A percentile compares a stretch with the other conserved stretches of the same genome.
Evolutionary conservation across 2,888 invertebrate species (phyloP).

Genomic region (Hydroisotoma schaefferi): DNA sequence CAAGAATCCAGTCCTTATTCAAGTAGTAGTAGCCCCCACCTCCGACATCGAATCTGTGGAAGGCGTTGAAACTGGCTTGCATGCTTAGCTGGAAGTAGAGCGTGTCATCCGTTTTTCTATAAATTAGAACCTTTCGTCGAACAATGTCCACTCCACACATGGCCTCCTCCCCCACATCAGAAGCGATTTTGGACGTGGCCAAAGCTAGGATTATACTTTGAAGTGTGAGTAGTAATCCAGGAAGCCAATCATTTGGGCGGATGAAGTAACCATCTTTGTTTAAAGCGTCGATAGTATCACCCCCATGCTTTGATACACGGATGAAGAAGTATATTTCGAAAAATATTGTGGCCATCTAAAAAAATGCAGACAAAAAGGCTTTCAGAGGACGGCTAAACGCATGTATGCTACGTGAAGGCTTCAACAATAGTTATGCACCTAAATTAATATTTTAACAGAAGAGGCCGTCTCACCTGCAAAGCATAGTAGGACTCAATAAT

Average conservation of each 20-base stretch:
- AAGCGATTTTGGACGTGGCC: background rate
- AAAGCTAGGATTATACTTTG: constrained; percentile 4
- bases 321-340: constrained; percentile 34
- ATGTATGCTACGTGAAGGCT: too few species aligned
- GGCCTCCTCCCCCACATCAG: constrained; percentile 21
- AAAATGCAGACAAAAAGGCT: too few species aligned
- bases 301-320: constrained; percentile 12
- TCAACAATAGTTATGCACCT: background rate
- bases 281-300: background rate
- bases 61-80: constrained; percentile 34
- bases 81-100: constrained; percentile 35
- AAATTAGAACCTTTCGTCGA: constrained; percentile 32
- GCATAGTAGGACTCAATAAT: constrained; percentile 25
- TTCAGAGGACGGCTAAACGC: too few species aligned
- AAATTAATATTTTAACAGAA: background rate
- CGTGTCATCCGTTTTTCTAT: constrained; percentile 35
- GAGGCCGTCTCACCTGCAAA: constrained; percentile 14
- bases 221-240: background rate
- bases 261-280: constrained; percentile 18
- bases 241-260: constrained; percentile 31
- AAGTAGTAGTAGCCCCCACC: constrained; percentile 27
- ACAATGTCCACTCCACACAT: constrained; percentile 37
- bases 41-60: constrained; percentile 25
- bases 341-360: constrained; percentile 32
- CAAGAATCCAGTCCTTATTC: constrained; percentile 12